A percentile compares a stretch with the other conserved stretches of the same genome.
These are phyloP conservation scores for Natrix natrix DNA, from an alignment of 2,797 vertebrate genomes.

Conservation along the genomic window DNA sequence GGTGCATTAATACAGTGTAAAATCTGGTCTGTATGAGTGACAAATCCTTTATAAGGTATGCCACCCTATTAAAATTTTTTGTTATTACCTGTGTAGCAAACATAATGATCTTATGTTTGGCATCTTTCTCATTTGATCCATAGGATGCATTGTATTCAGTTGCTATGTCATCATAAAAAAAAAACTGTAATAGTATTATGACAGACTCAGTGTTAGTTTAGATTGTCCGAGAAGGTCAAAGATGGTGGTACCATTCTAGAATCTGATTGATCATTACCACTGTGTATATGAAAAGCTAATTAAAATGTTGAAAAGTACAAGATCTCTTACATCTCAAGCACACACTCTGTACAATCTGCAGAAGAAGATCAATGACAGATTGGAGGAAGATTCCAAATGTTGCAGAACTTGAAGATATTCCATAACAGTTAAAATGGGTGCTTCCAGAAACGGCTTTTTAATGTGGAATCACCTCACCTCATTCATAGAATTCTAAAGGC, in stretches of 20 bases:
- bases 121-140: constrained; percentile 27
- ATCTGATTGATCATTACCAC: constrained; percentile 6
- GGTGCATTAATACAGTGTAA: constrained; percentile 5
- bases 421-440: not conserved
- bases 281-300: constrained; percentile 12
- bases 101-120: constrained; percentile 20
- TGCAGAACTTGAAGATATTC: not conserved
- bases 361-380: not conserved
- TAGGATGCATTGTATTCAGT: not conserved
- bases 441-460: not conserved
- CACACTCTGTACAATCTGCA: not conserved
- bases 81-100: constrained; percentile 31
- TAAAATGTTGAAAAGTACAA: constrained; percentile 8
- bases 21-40: not conserved
- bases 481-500: not conserved
- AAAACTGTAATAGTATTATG: constrained; percentile 55
- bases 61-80: accelerated
- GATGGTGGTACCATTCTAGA: constrained; percentile 1
- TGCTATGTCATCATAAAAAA: constrained; percentile 41
- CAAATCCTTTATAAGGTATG: not conserved
- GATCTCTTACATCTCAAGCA: not conserved
- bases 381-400: not conserved
- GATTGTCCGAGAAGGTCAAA: constrained; percentile 43
- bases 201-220: constrained; percentile 42
- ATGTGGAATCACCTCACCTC: not conserved